phyloP scores from a whole-genome alignment of 2,797 vertebrate species.

The Arctocebus calabarensis region DNA sequence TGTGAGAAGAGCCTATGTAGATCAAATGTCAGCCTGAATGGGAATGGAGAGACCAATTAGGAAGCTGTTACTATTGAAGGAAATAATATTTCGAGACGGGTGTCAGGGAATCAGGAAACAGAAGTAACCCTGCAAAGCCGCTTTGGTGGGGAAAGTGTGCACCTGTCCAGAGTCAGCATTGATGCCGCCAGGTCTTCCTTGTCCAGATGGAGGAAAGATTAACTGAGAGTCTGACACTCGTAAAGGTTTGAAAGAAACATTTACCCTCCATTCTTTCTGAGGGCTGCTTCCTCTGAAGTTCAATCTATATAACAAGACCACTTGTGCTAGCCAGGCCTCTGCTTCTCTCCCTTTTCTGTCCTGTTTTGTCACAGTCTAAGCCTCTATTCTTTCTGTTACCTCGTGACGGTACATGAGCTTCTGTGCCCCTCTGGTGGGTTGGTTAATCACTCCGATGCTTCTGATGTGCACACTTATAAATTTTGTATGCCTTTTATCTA shows the following conservation, averaged over 20 bases:
- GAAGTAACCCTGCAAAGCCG: not conserved
- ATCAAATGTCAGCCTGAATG: not conserved
- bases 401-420: not conserved
- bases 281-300: not conserved
- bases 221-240: not conserved
- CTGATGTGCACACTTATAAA: not conserved
- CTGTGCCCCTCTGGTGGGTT: not conserved
- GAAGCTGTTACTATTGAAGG: not conserved
- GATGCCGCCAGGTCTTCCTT: not conserved
- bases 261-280: not conserved
- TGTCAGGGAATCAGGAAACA: not conserved
- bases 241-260: not conserved
- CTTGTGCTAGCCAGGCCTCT: not conserved
- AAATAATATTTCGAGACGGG: no score
- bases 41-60: not conserved
- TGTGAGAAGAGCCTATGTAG: not conserved
- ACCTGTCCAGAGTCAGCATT: not conserved
- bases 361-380: not conserved
- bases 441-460: not conserved
- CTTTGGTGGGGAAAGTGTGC: not conserved
- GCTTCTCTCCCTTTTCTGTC: not conserved
- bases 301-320: not conserved
- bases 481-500: not conserved
- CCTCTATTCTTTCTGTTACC: not conserved
- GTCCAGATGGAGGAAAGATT: not conserved